phyloP scores from a whole-genome alignment of 2,113 vertebrate genomes.

The Calidris pugnax region DNA sequence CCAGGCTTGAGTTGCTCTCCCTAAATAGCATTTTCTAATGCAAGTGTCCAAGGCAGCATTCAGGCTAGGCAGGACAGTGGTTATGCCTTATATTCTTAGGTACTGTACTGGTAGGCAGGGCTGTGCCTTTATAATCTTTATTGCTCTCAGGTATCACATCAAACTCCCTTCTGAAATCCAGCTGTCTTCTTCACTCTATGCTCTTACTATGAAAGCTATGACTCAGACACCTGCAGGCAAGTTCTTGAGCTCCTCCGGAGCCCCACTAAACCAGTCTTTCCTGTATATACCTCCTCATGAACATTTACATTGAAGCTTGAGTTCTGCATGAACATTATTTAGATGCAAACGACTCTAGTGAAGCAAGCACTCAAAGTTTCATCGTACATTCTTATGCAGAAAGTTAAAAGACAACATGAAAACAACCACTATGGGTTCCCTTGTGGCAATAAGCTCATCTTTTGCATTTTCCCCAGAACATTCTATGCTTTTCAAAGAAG shows the following conservation, averaged over 20 bases:
- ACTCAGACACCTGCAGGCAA: rapidly evolving
- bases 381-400: not conserved
- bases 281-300: not conserved
- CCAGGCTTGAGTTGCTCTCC: not conserved
- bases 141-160: not conserved
- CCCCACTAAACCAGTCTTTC: not conserved
- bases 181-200: not conserved
- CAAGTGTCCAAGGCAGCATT: not conserved
- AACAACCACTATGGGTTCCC: not conserved
- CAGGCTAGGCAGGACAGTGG: not conserved
- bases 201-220: not conserved
- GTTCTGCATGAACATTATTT: not conserved
- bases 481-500: not conserved
- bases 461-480: not conserved
- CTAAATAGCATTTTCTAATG: not conserved
- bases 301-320: not conserved
- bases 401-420: not conserved
- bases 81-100: not conserved
- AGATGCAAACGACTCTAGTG: not conserved
- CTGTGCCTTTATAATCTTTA: not conserved
- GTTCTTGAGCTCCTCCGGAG: not conserved
- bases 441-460: not conserved
- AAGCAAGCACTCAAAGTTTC: not conserved
- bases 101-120: not conserved
- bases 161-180: not conserved